A percentile compares a stretch with the other conserved stretches of the same genome.
These are phyloP conservation scores for Naso thynnoides DNA, from an alignment of 2,797 vertebrate species.

Conservation along the genomic window DNA sequence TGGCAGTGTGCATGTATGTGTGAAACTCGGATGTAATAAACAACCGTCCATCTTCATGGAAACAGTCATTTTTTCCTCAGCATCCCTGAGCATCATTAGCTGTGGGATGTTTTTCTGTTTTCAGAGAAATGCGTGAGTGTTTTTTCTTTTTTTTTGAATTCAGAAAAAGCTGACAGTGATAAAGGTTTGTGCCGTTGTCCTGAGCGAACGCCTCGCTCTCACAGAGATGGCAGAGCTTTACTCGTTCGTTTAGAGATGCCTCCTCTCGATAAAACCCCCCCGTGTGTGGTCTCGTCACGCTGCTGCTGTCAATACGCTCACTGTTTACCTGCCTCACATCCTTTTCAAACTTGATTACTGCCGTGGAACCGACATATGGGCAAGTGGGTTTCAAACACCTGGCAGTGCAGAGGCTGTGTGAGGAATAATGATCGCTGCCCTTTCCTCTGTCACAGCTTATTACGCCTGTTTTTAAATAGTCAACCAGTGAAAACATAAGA, in stretches of 20 bases:
- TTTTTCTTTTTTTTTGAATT: background rate
- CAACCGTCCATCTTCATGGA: conserved; percentile 7
- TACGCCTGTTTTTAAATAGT: background rate
- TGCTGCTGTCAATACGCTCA: too few species aligned
- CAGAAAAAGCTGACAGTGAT: conserved; percentile 24
- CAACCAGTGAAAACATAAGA: too few species aligned
- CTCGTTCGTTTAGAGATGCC: conserved; percentile 30
- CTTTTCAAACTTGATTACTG: conserved; percentile 3
- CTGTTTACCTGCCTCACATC: conserved; percentile 18
- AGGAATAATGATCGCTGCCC: background rate
- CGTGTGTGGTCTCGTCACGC: too few species aligned
- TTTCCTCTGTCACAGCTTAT: background rate
- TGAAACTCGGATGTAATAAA: conserved; percentile 24
- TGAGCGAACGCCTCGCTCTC: conserved; percentile 42
- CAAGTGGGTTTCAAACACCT: conserved; percentile 11
- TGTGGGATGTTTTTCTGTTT: conserved; percentile 22
- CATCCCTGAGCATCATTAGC: conserved; percentile 36
- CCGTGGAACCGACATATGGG: conserved; percentile 15
- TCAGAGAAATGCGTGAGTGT: too few species aligned
- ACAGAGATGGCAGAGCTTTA: conserved; percentile 16
- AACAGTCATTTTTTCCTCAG: conserved; percentile 10
- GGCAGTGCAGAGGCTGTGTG: conserved; percentile 5
- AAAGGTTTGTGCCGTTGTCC: conserved; percentile 38
- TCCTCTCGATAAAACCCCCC: conserved; percentile 18
- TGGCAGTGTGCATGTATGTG: too few species aligned